These are phyloP conservation scores for Ceyx erithaca DNA, from an alignment of 2,797 vertebrate species.

Conservation along the genomic window DNA sequence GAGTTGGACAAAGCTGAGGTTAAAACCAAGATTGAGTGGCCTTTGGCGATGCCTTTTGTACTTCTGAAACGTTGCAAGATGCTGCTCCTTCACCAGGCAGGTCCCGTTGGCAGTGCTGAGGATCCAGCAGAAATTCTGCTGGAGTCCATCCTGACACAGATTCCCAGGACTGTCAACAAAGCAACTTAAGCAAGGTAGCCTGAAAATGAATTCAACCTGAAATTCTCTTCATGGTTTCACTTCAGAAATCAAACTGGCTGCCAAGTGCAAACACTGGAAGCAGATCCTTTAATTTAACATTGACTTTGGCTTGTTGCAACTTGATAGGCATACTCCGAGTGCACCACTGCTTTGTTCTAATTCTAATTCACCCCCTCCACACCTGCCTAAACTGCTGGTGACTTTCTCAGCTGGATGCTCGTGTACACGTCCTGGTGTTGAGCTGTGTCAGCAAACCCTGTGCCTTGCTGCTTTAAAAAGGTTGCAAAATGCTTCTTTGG, in stretches of 20 bases:
- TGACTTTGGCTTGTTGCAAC: slow-evolving; percentile 46
- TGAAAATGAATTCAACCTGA: neutral
- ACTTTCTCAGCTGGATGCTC: slow-evolving; percentile 44
- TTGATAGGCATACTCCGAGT: slow-evolving; percentile 40
- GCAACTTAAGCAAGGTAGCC: neutral
- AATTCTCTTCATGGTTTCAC: slow-evolving; percentile 1
- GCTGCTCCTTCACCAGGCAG: neutral
- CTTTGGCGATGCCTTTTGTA: slow-evolving; percentile 29
- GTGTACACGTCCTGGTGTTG: neutral
- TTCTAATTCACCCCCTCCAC: slow-evolving; percentile 33
- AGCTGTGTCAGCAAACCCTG: slow-evolving; percentile 48
- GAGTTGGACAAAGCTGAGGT: slow-evolving; percentile 22
- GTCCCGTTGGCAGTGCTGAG: neutral
- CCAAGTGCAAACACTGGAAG: slow-evolving; percentile 18
- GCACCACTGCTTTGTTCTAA: slow-evolving; percentile 46
- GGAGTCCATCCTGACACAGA: neutral
- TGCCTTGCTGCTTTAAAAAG: slow-evolving; percentile 7
- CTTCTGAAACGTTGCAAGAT: neutral
- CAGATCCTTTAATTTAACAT: slow-evolving; percentile 13
- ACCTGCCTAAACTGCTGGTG: slow-evolving; percentile 55
- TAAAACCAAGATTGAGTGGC: slow-evolving; percentile 4
- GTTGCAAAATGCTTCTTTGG: slow-evolving; percentile 35
- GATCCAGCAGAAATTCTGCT: neutral
- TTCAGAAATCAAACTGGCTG: slow-evolving; percentile 12
- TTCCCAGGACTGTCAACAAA: neutral